Conservation (phyloP, 2,113 vertebrate genomes). For the Cheilinus undulatus region DNA sequence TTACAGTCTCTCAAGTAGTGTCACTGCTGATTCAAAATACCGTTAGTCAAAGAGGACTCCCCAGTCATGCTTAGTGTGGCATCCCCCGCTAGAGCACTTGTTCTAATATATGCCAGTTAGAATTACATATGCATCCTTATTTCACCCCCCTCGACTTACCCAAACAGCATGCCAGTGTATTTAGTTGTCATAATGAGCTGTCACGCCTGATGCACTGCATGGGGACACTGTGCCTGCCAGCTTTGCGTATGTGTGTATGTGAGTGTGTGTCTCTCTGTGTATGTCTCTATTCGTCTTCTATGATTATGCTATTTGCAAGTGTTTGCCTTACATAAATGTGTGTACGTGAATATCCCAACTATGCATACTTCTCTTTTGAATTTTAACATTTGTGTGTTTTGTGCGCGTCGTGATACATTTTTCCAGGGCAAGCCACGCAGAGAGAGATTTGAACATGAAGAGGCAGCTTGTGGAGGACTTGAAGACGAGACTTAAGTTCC, state of each 20-base stretch:
- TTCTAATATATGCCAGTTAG: conserved; percentile 73
- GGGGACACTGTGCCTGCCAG: conserved; percentile 74
- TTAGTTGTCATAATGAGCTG: conserved; percentile 84
- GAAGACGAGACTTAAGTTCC: conserved; percentile 87
- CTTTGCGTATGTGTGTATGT: conserved; percentile 29
- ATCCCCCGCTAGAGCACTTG: conserved; percentile 69
- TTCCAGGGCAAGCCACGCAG: conserved; percentile 84
- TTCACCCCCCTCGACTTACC: conserved; percentile 53
- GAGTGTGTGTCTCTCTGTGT: conserved; percentile 16
- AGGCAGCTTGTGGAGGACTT: conserved; percentile 91
- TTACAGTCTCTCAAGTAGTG: conserved; percentile 66
- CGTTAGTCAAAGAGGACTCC: conserved; percentile 76
- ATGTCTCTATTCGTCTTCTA: neutral
- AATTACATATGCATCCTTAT: conserved; percentile 78
- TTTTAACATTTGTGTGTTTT: neutral
- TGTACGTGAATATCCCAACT: neutral
- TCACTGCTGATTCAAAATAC: conserved; percentile 71
- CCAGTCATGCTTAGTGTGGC: conserved; percentile 56
- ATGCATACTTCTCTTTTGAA: neutral
- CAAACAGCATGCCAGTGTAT: conserved; percentile 80
- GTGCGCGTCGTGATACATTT: neutral
- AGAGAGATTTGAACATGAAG: conserved; percentile 91
- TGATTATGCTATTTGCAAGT: neutral
- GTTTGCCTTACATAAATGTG: neutral
- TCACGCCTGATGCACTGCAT: conserved; percentile 75